Conservation (phyloP, 2,888 invertebrate genomes). For the Leptinotarsa juncta region DNA sequence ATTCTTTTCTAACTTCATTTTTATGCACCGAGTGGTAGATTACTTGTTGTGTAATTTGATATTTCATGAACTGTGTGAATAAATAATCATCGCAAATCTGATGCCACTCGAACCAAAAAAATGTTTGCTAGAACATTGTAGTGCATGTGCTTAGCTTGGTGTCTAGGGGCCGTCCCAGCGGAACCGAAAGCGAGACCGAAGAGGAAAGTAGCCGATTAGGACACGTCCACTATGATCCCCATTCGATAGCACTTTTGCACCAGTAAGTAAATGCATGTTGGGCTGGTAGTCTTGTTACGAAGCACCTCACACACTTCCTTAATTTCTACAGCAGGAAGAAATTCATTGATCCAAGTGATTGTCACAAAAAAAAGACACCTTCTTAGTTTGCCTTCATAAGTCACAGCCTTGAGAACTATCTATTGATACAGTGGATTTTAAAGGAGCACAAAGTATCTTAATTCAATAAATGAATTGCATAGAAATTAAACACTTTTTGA, state of each 20-base stretch:
- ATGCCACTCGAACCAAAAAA: slow-evolving; percentile 38
- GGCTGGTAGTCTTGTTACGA: slow-evolving; percentile 26
- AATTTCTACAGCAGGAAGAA: neutral
- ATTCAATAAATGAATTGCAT: too few species aligned
- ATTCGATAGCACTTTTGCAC: slow-evolving; percentile 67
- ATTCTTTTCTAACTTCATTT: too few species aligned
- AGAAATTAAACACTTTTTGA: too few species aligned
- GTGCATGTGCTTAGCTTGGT: slow-evolving; percentile 67
- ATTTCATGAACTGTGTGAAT: too few species aligned
- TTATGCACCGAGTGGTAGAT: too few species aligned
- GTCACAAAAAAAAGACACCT: too few species aligned
- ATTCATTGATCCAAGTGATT: neutral
- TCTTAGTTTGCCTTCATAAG: too few species aligned
- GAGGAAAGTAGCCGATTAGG: slow-evolving; percentile 71
- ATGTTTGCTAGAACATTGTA: slow-evolving; percentile 59
- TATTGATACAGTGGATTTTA: too few species aligned
- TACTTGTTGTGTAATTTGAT: too few species aligned
- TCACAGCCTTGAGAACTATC: too few species aligned
- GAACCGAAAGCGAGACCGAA: slow-evolving; percentile 83
- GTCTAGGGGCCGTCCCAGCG: slow-evolving; percentile 71
- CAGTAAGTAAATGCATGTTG: slow-evolving; percentile 64
- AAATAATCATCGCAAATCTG: slow-evolving; percentile 26
- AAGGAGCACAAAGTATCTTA: too few species aligned
- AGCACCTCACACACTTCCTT: slow-evolving; percentile 3
- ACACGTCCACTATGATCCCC: slow-evolving; percentile 63